Conservation (phyloP, 2,888 invertebrate species). For the Flexamia atlantica region DNA sequence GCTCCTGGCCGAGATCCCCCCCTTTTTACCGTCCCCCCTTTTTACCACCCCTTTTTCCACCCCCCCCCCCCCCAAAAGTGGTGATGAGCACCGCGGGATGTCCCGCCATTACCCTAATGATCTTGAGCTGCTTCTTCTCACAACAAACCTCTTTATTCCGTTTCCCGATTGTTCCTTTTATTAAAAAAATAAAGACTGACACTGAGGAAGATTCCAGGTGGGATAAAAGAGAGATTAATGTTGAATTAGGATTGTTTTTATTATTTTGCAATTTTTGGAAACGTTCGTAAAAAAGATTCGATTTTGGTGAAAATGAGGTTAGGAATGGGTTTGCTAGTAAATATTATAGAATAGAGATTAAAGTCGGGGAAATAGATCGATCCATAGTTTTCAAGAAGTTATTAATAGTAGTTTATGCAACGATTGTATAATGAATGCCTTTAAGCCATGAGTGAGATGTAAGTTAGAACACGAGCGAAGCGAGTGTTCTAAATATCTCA, state of each 20-base stretch:
- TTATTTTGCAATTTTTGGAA: not conserved
- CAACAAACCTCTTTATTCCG: constrained; percentile 31
- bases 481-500: too few species aligned
- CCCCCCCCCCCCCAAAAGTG: constrained; percentile 6
- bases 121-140: constrained; percentile 17
- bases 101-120: constrained; percentile 54
- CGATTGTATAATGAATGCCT: too few species aligned
- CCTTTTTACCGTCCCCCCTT: not conserved
- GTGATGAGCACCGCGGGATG: constrained; percentile 35
- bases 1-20: not conserved
- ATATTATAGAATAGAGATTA: too few species aligned
- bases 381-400: too few species aligned
- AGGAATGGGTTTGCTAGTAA: too few species aligned
- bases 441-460: too few species aligned
- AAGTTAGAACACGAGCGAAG: too few species aligned
- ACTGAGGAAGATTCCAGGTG: not conserved
- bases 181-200: constrained; percentile 5
- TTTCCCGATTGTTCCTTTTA: constrained; percentile 25
- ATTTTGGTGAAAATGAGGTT: too few species aligned
- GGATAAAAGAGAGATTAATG: not conserved
- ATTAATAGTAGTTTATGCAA: too few species aligned
- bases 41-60: not conserved
- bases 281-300: too few species aligned
- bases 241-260: not conserved
- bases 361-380: too few species aligned